Percentiles rank a stretch among this genome's conserved stretches.
Conservation (phyloP, 92 coral and sea anemone genomes). For the Galaxea fascicularis region DNA sequence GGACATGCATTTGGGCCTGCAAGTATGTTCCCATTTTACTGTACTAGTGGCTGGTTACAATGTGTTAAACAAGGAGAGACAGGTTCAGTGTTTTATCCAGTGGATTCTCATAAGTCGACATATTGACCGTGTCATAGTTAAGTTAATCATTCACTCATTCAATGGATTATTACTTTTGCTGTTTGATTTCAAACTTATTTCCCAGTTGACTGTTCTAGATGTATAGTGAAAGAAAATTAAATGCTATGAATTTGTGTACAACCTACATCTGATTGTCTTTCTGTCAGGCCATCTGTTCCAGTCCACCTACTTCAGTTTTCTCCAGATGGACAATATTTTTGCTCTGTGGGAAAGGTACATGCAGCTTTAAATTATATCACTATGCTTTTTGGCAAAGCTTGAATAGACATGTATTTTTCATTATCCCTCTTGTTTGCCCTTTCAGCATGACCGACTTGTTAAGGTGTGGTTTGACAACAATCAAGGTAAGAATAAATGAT, state of each 20-base stretch:
- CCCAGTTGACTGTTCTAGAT: too few relatives aligned
- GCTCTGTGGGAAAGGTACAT: conserved; percentile 96
- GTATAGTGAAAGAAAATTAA: background rate
- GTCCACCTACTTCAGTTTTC: conserved; percentile 87
- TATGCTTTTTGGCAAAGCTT: too few relatives aligned
- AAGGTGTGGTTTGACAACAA: conserved; percentile 94
- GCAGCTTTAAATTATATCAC: too few relatives aligned
- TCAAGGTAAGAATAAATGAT: conserved; percentile 80
- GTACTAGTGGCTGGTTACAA: too few relatives aligned
- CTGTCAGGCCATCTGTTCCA: conserved; percentile 84
- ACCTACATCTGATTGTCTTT: background rate
- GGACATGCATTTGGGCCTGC: conserved; percentile 96
- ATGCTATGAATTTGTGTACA: background rate
- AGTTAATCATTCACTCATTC: too few relatives aligned
- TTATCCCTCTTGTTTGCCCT: background rate
- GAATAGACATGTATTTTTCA: background rate
- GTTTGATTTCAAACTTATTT: too few relatives aligned
- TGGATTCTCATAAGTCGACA: too few relatives aligned
- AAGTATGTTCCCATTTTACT: conserved; percentile 52
- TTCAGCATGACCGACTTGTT: conserved; percentile 88
- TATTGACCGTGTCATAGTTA: too few relatives aligned
- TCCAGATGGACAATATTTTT: conserved; percentile 93
- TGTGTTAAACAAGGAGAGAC: too few relatives aligned
- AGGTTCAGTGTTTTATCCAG: too few relatives aligned
- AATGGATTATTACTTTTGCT: too few relatives aligned